Evolutionary conservation across 2,888 invertebrate genomes (phyloP).

Genomic region (Synanthedon formicaeformis): DNA sequence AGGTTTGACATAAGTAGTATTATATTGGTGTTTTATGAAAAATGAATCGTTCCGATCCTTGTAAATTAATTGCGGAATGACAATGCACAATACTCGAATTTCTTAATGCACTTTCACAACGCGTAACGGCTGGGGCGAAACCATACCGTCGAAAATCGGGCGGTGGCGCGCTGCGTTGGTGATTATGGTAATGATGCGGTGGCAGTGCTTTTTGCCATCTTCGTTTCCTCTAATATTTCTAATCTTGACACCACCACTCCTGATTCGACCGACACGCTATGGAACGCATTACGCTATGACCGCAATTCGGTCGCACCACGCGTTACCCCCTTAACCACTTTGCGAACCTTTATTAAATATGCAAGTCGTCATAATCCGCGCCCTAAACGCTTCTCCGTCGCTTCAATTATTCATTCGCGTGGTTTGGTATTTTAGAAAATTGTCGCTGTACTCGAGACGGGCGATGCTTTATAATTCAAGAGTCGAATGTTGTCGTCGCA

Average conservation of each 20-base stretch:
- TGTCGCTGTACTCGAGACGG: slow-evolving; percentile 57
- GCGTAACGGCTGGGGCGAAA: slow-evolving; percentile 61
- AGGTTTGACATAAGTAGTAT: no score
- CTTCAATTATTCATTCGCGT: slow-evolving; percentile 65
- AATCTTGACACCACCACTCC: slow-evolving; percentile 35
- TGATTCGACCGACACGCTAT: slow-evolving; percentile 14
- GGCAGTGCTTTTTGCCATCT: slow-evolving; percentile 61
- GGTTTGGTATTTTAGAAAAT: slow-evolving; percentile 69
- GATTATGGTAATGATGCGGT: slow-evolving; percentile 69
- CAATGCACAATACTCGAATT: slow-evolving; percentile 58
- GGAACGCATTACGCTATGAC: slow-evolving; percentile 1
- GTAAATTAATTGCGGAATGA: slow-evolving; percentile 65
- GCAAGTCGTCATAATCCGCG: slow-evolving; percentile 66
- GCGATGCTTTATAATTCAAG: slow-evolving; percentile 54
- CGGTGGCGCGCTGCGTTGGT: slow-evolving; percentile 39
- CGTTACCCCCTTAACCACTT: slow-evolving; percentile 42
- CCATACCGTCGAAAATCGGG: slow-evolving; percentile 35
- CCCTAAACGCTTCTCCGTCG: slow-evolving; percentile 64
- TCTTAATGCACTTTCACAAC: slow-evolving; percentile 66
- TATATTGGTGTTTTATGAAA: background rate
- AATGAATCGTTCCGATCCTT: slow-evolving; percentile 23
- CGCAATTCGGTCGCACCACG: slow-evolving; percentile 21
- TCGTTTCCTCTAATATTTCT: slow-evolving; percentile 56
- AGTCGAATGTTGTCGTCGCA: slow-evolving; percentile 37
- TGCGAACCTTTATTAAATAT: slow-evolving; percentile 62